phyloP scores from a whole-genome alignment of 2,888 invertebrate species.

The Bibio marci region DNA sequence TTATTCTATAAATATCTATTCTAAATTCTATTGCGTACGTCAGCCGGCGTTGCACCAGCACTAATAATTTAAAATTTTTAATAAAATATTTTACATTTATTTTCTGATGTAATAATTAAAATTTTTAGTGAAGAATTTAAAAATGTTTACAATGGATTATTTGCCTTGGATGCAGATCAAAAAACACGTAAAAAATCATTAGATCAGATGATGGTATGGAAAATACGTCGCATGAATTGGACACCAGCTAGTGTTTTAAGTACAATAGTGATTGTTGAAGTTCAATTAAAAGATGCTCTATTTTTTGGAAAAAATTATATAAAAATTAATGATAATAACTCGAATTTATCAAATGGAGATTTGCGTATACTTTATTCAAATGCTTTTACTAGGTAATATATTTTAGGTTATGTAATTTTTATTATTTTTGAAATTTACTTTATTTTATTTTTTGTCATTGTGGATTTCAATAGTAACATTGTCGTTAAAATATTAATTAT shows the following conservation, averaged over 20 bases:
- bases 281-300: slow-evolving; percentile 19
- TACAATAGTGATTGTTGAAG: slow-evolving; percentile 20
- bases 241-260: slow-evolving; percentile 26
- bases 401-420: background rate
- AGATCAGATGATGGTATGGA: slow-evolving; percentile 21
- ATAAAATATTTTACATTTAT: background rate
- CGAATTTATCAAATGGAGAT: slow-evolving; percentile 9
- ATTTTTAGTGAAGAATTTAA: slow-evolving; percentile 21
- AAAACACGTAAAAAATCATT: slow-evolving; percentile 15
- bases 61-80: background rate
- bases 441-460: background rate
- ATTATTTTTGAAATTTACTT: background rate
- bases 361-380: slow-evolving; percentile 20
- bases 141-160: slow-evolving; percentile 21
- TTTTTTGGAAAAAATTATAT: background rate
- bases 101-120: background rate
- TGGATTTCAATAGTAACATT: background rate
- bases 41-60: too few relatives aligned
- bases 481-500: background rate
- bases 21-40: too few relatives aligned
- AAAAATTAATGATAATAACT: background rate
- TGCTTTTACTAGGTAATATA: slow-evolving; percentile 17
- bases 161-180: slow-evolving; percentile 11
- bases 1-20: background rate
- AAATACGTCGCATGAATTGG: slow-evolving; percentile 19